Percentiles rank a stretch among this genome's conserved stretches.
Conservation (phyloP, 2,888 invertebrate genomes). For the Habrosyne pyritoides region DNA sequence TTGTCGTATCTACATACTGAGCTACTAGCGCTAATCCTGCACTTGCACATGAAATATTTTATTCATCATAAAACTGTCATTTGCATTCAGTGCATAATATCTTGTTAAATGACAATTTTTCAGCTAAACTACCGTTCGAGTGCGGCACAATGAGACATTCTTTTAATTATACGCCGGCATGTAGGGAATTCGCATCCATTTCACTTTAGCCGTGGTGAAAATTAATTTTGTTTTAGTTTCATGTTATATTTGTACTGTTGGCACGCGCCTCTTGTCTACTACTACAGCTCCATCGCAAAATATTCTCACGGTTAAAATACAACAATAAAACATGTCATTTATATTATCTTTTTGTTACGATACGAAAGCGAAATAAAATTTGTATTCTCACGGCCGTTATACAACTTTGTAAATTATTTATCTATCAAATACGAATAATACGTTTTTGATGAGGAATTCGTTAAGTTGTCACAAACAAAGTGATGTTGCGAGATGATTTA, state of each 20-base stretch:
- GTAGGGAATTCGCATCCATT: slow-evolving; percentile 23
- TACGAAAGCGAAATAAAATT: slow-evolving; percentile 1
- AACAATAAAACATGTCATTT: neutral
- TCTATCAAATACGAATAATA: neutral
- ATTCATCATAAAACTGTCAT: neutral
- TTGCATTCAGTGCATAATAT: too few relatives aligned
- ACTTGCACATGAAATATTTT: neutral
- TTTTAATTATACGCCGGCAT: slow-evolving; percentile 38
- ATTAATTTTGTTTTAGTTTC: slow-evolving; percentile 41
- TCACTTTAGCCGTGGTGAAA: slow-evolving; percentile 13
- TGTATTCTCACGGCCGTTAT: neutral
- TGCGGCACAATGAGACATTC: slow-evolving; percentile 5
- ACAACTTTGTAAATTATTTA: neutral
- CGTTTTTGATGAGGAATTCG: neutral
- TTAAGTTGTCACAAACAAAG: neutral
- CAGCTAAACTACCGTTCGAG: neutral
- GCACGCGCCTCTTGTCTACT: slow-evolving; percentile 10
- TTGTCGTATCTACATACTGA: too few relatives aligned
- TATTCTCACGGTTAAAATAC: neutral
- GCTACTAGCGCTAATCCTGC: too few relatives aligned
- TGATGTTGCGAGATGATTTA: neutral
- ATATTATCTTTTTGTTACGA: neutral
- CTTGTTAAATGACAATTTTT: neutral
- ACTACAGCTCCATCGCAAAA: neutral
- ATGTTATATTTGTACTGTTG: slow-evolving; percentile 27